Percentiles rank a stretch among this genome's conserved stretches.
phyloP scores from a whole-genome alignment of 1,140 invertebrate species.

The Himalopsyche phryganea region DNA sequence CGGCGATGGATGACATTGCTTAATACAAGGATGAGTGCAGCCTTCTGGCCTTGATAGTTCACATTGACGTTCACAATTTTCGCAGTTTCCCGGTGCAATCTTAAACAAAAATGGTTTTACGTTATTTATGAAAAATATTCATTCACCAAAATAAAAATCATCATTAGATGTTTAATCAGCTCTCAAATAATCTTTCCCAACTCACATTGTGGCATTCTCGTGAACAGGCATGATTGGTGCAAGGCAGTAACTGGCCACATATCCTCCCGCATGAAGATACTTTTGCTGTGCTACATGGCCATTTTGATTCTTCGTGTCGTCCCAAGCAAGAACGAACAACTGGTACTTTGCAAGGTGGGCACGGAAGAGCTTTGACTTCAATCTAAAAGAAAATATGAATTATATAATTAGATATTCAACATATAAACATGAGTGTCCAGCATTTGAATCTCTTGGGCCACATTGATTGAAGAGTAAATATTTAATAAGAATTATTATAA shows the following conservation, averaged over 20 bases:
- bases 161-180: background rate
- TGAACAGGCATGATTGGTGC: slow-evolving; percentile 77
- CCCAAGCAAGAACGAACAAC: slow-evolving; percentile 77
- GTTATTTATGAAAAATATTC: slow-evolving; percentile 12
- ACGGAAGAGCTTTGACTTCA: slow-evolving; percentile 65
- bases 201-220: slow-evolving; percentile 70
- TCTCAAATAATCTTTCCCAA: background rate
- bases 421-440: background rate
- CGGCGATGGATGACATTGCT: slow-evolving; percentile 69
- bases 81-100: slow-evolving; percentile 57
- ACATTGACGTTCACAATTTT: slow-evolving; percentile 70
- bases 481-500: background rate
- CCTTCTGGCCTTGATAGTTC: slow-evolving; percentile 63
- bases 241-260: slow-evolving; percentile 67
- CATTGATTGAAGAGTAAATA: too few relatives aligned
- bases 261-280: slow-evolving; percentile 69
- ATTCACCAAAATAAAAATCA: background rate
- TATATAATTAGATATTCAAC: background rate
- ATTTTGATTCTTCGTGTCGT: slow-evolving; percentile 71
- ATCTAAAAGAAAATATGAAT: slow-evolving; percentile 43
- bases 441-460: background rate
- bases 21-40: slow-evolving; percentile 74
- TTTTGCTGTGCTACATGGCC: slow-evolving; percentile 71
- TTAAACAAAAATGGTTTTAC: too few relatives aligned
- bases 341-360: slow-evolving; percentile 67